These are phyloP conservation scores for Thalassarche chlororhynchos DNA, from an alignment of 2,113 vertebrate species.

Conservation along the genomic window DNA sequence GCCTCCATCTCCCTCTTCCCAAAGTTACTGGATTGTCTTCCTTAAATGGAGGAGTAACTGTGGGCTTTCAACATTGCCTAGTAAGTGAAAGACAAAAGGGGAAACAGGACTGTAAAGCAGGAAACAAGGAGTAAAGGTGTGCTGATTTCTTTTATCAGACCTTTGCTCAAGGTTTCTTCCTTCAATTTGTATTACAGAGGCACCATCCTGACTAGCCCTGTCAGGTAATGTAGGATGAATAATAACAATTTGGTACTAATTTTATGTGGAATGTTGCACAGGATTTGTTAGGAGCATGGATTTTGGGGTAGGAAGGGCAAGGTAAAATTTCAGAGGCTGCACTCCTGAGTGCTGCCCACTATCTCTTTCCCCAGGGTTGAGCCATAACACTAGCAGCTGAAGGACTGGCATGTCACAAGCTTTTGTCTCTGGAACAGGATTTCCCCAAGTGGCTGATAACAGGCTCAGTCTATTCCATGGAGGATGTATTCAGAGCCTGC, in stretches of 20 bases:
- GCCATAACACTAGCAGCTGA: background rate
- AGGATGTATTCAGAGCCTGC: background rate
- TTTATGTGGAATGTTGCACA: background rate
- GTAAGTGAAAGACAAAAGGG: background rate
- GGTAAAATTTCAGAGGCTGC: background rate
- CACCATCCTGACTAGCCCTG: background rate
- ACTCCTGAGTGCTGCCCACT: background rate
- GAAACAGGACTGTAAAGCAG: background rate
- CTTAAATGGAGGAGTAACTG: background rate
- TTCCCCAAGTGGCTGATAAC: conserved; percentile 28
- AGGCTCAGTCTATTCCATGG: background rate
- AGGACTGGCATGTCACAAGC: background rate
- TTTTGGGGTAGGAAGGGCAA: background rate
- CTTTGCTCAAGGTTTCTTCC: background rate
- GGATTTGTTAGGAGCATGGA: background rate
- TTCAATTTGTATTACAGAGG: background rate
- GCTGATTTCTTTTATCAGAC: background rate
- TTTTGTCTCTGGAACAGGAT: conserved; percentile 27
- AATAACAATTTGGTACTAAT: background rate
- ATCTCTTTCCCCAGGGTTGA: background rate
- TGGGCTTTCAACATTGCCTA: background rate
- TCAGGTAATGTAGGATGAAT: background rate
- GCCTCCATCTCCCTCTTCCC: background rate
- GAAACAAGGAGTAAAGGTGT: background rate
- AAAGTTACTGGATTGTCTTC: background rate